A percentile compares a stretch with the other conserved stretches of the same genome.
Evolutionary conservation across 1,140 invertebrate genomes (phyloP).

Genomic region (Sitophilus oryzae): DNA sequence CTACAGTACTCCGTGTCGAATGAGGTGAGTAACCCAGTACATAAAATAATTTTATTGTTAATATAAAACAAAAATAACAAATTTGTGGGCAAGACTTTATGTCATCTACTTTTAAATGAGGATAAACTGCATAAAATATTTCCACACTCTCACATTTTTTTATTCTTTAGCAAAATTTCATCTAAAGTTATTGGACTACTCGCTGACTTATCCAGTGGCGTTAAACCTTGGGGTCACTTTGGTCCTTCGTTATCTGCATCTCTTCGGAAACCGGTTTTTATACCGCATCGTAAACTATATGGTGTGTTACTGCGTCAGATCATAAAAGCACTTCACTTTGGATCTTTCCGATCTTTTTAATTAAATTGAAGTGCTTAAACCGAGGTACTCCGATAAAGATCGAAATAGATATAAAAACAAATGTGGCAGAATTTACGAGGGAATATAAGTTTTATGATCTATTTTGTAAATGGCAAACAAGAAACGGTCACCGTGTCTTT

Average conservation of each 20-base stretch:
- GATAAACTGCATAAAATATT: no score
- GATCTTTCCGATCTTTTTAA: conserved; percentile 17
- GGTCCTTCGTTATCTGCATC: conserved; percentile 17
- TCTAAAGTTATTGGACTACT: no score
- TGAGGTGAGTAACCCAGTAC: no score
- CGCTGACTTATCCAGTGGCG: conserved; percentile 4
- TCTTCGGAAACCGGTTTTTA: conserved; percentile 11
- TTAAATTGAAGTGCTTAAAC: conserved; percentile 17
- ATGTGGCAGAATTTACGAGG: conserved; percentile 15
- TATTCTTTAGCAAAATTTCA: no score
- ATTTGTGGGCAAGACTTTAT: no score
- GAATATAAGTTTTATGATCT: conserved; percentile 8
- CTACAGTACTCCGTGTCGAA: no score
- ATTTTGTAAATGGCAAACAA: conserved; percentile 1
- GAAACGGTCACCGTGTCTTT: not conserved
- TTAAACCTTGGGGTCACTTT: conserved; percentile 15
- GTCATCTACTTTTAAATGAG: no score
- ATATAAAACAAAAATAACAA: no score
- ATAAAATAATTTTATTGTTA: no score
- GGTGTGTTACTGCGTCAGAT: conserved; percentile 14
- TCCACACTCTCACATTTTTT: no score
- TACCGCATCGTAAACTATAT: conserved; percentile 13
- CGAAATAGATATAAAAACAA: conserved; percentile 19
- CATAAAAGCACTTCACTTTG: conserved; percentile 13
- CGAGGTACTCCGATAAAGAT: conserved; percentile 13